Conservation (phyloP, 92 coral and sea anemone genomes). For the Hydrozoanthus gracilis region DNA sequence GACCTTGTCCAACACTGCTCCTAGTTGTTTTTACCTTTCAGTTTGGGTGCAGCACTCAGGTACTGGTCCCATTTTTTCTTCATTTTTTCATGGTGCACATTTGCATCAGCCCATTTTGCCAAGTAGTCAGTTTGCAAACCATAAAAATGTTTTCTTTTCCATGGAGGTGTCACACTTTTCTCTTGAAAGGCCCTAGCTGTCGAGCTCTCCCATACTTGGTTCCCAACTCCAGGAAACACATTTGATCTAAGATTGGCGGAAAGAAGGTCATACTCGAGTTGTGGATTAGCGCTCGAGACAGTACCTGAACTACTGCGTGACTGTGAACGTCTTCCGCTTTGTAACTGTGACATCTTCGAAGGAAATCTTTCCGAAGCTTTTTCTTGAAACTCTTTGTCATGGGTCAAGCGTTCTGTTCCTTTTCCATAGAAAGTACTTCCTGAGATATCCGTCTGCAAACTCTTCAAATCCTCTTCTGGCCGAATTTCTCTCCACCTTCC, state of each 20-base stretch:
- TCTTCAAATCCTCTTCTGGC: constrained; percentile 43
- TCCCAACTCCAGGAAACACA: constrained; percentile 94
- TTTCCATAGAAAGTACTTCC: background rate
- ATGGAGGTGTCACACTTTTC: constrained; percentile 62
- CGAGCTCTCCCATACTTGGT: constrained; percentile 83
- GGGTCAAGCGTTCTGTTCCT: background rate
- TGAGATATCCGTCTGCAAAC: constrained; percentile 5
- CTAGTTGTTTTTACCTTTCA: constrained; percentile 72
- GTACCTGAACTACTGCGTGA: background rate
- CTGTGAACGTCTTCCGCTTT: constrained; percentile 13
- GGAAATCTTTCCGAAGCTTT: constrained; percentile 32
- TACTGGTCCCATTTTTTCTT: constrained; percentile 92
- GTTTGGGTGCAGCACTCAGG: constrained; percentile 74
- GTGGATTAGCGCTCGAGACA: background rate
- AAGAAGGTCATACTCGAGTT: constrained; percentile 65
- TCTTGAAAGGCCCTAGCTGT: constrained; percentile 69
- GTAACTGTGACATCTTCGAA: background rate
- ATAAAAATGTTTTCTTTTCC: constrained; percentile 74
- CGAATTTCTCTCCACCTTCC: constrained; percentile 95
- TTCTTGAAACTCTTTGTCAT: constrained; percentile 27
- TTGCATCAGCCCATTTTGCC: constrained; percentile 95
- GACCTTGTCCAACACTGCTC: background rate
- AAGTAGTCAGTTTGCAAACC: constrained; percentile 88
- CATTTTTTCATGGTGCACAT: constrained; percentile 92
- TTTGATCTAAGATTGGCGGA: constrained; percentile 86